A percentile compares a stretch with the other conserved stretches of the same genome.
phyloP scores from a whole-genome alignment of 2,113 vertebrate genomes.

The Bettongia penicillata region DNA sequence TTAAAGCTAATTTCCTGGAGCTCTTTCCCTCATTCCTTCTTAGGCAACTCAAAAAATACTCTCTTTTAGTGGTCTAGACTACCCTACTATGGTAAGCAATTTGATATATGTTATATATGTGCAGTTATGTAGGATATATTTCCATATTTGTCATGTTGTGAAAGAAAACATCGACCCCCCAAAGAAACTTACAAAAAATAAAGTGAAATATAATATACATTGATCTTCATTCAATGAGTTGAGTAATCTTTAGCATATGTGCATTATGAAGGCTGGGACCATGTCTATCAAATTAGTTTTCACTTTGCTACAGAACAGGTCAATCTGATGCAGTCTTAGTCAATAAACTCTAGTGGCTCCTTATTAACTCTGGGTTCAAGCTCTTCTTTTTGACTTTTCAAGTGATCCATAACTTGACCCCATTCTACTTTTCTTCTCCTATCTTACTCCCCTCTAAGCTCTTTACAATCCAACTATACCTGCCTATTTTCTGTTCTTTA shows the following conservation, averaged over 20 bases:
- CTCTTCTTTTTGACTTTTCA: not conserved
- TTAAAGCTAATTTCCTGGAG: no score
- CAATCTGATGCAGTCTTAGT: not conserved
- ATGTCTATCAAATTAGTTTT: not conserved
- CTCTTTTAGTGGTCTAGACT: no score
- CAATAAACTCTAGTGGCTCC: not conserved
- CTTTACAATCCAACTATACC: not conserved
- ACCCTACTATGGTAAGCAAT: no score
- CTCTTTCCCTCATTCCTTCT: no score
- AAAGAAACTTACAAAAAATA: not conserved
- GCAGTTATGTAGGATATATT: not conserved
- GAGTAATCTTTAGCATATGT: not conserved
- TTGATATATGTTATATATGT: not conserved
- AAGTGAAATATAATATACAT: no score
- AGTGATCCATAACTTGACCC: not conserved
- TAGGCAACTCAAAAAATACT: no score
- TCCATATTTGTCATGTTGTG: not conserved
- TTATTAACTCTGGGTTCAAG: not conserved
- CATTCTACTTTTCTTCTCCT: not conserved
- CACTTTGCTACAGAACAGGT: not conserved
- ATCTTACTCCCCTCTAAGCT: not conserved
- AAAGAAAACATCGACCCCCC: not conserved
- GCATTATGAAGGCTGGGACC: not conserved
- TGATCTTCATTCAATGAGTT: not conserved
- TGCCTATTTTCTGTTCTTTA: not conserved